Base-by-base conservation (phyloP, 2,113 vertebrate species). In the Notarius quadriscutis region DNA sequence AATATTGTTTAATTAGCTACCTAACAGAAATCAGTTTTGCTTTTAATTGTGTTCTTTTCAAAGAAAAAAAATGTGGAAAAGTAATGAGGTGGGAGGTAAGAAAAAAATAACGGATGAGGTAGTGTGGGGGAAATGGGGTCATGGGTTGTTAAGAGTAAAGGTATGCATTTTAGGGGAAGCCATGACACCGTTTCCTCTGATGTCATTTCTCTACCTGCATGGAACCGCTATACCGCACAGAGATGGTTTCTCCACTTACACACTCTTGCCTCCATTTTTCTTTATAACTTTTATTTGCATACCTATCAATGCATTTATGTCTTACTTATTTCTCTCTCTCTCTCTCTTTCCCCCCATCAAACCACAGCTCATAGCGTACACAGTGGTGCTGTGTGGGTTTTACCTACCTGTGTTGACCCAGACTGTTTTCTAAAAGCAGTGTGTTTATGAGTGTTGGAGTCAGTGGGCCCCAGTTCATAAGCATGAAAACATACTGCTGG, bases 171-270 rank as follows among this genome's bases (percentile, higher is more conserved):
- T 81, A 81, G 79, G 30, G n/a, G 57, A 81, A 81, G 55, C 89
- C 82, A 83, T 71, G n/a, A 88, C 67, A 79, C 91, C 89, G 89
- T 91, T 90, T 91, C 92, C 87, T 80, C 88, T 93, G 92, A 93
- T 92, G 89, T 94, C 88, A 90, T 77, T 87, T 11, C 60, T 71
- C 50, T 83, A 67, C 65, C 87, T 81, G 74, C 60, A 83, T 75
- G 53, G 53, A 78, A 83, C 51, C 78, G n/a, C 30, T n/a, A n/a
- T 20, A 75, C 41, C 81, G 60, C 74, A 88, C n/a, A 50, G 72
- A 50, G 55, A 91, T 51, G 20, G 30, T 63, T 69, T 80, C 20
- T 80, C 17, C 8, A 18, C 62, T 57, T 15, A 65, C 9, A 22
- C 34, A 20, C 74, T 48, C 12, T 5, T 30, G 18, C 57, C 34